Conservation (phyloP, 2,888 invertebrate genomes). For the Halocaridina rubra region DNA sequence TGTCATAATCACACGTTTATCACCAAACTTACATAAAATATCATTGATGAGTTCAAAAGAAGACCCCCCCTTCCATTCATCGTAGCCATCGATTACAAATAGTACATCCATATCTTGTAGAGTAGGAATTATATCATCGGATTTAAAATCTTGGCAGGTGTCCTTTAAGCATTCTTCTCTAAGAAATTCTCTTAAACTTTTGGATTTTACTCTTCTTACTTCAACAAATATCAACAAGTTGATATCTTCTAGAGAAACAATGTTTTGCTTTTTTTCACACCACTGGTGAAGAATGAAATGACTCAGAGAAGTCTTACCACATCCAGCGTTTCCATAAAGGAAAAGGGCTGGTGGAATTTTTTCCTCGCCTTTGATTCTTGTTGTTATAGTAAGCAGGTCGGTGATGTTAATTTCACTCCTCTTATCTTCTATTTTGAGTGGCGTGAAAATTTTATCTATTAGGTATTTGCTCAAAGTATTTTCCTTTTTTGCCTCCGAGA, state of each 20-base stretch:
- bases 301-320: constrained; percentile 40
- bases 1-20: constrained; percentile 26
- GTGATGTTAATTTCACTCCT: neutral
- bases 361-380: neutral
- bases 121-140: neutral
- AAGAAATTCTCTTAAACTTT: neutral
- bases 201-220: constrained; percentile 12
- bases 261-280: neutral
- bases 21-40: constrained; percentile 19
- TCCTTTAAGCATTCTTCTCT: neutral
- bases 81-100: constrained; percentile 43
- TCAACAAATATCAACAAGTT: constrained; percentile 24
- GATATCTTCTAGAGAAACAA: neutral
- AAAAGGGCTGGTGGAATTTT: neutral
- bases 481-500: neutral
- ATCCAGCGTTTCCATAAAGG: constrained; percentile 33
- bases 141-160: neutral
- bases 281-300: constrained; percentile 13
- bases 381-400: neutral
- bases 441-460: constrained; percentile 50
- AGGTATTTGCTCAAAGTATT: constrained; percentile 7
- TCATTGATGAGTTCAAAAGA: neutral
- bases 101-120: constrained; percentile 24
- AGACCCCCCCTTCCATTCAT: constrained; percentile 6
- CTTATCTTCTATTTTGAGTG: constrained; percentile 22